phyloP scores from a whole-genome alignment of 1,140 invertebrate genomes.

The Rhizoglyphus robini region DNA sequence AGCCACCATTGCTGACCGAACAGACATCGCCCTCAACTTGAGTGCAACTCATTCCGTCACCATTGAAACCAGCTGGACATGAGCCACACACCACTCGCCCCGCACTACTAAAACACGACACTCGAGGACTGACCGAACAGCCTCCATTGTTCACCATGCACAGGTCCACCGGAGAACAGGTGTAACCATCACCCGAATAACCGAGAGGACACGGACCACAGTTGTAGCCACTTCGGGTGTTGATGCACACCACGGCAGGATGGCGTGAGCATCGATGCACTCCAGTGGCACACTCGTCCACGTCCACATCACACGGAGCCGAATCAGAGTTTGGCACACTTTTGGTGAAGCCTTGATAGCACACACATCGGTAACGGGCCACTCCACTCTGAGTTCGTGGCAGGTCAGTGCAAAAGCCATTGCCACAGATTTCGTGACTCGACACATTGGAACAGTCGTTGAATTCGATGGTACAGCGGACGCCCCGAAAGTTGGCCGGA shows the following conservation, averaged over 20 bases:
- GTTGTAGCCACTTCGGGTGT: constrained; percentile 64
- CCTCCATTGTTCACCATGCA: constrained; percentile 71
- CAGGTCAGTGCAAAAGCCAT: constrained; percentile 59
- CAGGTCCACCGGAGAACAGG: constrained; percentile 74
- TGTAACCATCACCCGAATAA: constrained; percentile 71
- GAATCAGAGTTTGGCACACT: constrained; percentile 27
- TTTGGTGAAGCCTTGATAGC: constrained; percentile 42
- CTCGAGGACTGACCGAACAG: constrained; percentile 60
- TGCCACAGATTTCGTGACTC: constrained; percentile 61
- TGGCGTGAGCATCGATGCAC: constrained; percentile 57
- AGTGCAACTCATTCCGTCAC: constrained; percentile 20
- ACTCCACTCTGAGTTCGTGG: constrained; percentile 23
- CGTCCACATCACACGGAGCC: constrained; percentile 58
- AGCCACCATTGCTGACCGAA: constrained; percentile 60
- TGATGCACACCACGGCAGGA: constrained; percentile 66
- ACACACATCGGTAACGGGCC: constrained; percentile 36
- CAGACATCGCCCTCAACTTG: constrained; percentile 48
- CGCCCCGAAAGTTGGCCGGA: constrained; percentile 56
- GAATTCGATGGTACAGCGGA: constrained; percentile 53
- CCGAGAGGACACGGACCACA: constrained; percentile 69
- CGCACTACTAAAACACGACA: constrained; percentile 67
- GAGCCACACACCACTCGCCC: constrained; percentile 66
- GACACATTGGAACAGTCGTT: constrained; percentile 56
- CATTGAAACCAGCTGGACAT: constrained; percentile 54
- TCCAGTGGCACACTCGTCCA: constrained; percentile 62